Evolutionary conservation across 2,113 vertebrate species (phyloP), one percentile per base, ranked within the genome.

Genomic region (Gambusia holbrooki): DNA sequence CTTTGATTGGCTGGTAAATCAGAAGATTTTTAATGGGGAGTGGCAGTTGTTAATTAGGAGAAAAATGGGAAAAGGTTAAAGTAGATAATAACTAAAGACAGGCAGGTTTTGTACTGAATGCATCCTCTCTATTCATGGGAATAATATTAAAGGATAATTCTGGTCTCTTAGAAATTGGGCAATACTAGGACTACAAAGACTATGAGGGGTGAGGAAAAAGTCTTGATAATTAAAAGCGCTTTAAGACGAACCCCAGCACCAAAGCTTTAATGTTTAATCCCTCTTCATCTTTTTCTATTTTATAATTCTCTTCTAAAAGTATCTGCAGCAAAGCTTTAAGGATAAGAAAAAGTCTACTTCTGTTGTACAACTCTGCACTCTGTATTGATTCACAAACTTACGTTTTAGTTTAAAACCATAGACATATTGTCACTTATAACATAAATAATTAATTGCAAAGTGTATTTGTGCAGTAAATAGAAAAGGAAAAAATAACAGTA

Each of bases 121-220:
- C 22, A 33, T 19, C 19, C n/a, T 9, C 25, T 66, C 17, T 6
- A 27, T 27, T 66, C 22, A 14, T 58, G 51, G 9, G 17, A 58
- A 58, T 40, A 66, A 65, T 19, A 65, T 65, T 11, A 65, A 65
- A 65, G 32, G 30, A 65, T 65, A 33, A 64, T 64, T 54, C 22
- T 54, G 51, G 19, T 54, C 22, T 54, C 51, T 25, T 35, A 35
- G 61, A 62, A 64, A 9, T 10, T 22, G 62, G 29, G 28, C 17
- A 32, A 17, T 33, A 19, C 17, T 11, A 33, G 13, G 13, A 33
- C 62, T 22, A 64, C 62, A 64, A 64, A 33, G 62, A 33, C 62
- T 64, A 5, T 19, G 32, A 32, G 5, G 30, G 17, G 19, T 10
- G 32, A 33, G 4, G 35, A 63, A 63, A 30, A 8, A 17, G 14